Evolutionary conservation across 2,113 vertebrate genomes (phyloP), one percentile per base, ranked within the genome.

Genomic region (Casuarius casuarius): DNA sequence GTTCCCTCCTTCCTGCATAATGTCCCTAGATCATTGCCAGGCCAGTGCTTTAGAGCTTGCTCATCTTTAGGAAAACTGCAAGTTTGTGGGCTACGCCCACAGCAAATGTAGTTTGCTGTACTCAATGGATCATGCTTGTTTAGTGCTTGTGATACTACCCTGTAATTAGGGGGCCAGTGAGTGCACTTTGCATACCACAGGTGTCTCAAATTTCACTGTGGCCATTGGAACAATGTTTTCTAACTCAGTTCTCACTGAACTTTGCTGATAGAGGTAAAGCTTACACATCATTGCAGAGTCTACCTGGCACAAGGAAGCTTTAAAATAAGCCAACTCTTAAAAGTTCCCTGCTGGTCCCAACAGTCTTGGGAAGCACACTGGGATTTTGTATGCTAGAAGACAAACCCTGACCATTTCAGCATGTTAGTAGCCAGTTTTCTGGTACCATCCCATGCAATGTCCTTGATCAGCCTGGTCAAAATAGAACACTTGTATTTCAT

Each of bases 41-140:
- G 73, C 25, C 79, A 80, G 40, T n/a, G 33, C 35, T 87, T 95
- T n/a, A 72, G 68, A 84, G 48, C 29, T 89, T 84, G 82, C n/a
- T 94, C 95, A 96, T 84, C 33, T 59, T 44, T 73, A 79, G 62
- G 70, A 91, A 89, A 94, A 84, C 83, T 92, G 80, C 80, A 84
- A 87, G 62, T 54, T 67, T 82, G 73, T 62, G 58, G 78, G 51
- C 88, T 84, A 89, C 63, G 62, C 44, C 86, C 89, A 87, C 29
- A 94, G 52, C 70, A 84, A 68, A 84, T 48, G 58, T 58, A 89
- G 89, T 90, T 7, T 58, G 89, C 74, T 85, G 44, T 19, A 94
- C 80, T 82, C 70, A 93, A n/a, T 70, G 87, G 80, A 52, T 85
- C 29, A 5, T 25, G 80, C 52, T 73, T 70, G 31, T 42, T 65